Evolutionary conservation across 2,888 invertebrate genomes (phyloP).

Genomic region (Blera fallax): DNA sequence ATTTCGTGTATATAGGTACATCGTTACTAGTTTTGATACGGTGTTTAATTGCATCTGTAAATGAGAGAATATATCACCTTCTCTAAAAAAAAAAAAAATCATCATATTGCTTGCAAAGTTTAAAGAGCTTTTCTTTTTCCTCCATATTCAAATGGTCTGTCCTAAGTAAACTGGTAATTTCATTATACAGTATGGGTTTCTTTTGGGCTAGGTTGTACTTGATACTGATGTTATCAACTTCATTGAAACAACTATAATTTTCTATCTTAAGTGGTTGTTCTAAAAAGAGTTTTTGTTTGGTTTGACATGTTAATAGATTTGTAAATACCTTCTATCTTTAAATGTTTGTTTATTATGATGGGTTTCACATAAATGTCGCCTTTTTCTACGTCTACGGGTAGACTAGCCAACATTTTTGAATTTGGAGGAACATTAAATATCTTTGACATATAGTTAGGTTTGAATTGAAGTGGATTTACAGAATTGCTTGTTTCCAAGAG

Average conservation of each 20-base stretch:
- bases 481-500: slow-evolving; percentile 26
- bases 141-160: neutral
- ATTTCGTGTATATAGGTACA: no score
- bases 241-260: neutral
- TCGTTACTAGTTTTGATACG: no score
- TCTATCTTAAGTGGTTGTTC: neutral
- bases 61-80: no score
- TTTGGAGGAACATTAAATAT: neutral
- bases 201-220: neutral
- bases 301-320: neutral
- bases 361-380: neutral
- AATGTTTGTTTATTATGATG: neutral
- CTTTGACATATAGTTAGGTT: neutral
- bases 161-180: neutral
- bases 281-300: neutral
- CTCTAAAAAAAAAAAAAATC: no score
- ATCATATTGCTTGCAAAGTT: no score
- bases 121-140: no score
- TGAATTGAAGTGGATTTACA: neutral
- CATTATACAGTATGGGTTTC: neutral
- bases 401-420: neutral
- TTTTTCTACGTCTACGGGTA: neutral
- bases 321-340: slow-evolving; percentile 23
- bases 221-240: neutral
- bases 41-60: no score